Conservation (phyloP, 2,113 vertebrate genomes). For the Eira barbara region DNA sequence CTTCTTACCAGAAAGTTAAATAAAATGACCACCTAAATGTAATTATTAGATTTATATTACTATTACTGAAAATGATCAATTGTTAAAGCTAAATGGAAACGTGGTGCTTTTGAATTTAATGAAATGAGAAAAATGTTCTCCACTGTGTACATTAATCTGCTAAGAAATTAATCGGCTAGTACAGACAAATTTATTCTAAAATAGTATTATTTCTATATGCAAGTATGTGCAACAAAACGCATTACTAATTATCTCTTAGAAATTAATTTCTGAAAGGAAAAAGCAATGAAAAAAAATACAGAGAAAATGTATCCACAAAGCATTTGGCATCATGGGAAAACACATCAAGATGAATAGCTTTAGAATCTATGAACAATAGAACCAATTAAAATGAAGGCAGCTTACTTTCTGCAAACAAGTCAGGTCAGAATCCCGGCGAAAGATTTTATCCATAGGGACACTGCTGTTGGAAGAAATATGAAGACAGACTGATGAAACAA, state of each 20-base stretch:
- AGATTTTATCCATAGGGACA: conserved; percentile 93
- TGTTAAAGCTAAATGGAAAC: conserved; percentile 34
- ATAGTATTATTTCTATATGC: conserved; percentile 43
- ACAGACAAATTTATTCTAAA: conserved; percentile 55
- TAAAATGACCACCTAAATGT: conserved; percentile 56
- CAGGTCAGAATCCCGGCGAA: conserved; percentile 92
- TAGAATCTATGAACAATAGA: conserved; percentile 49
- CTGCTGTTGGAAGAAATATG: conserved; percentile 83
- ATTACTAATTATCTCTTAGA: conserved; percentile 62
- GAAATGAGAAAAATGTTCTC: conserved; percentile 63
- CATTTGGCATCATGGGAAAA: conserved; percentile 46
- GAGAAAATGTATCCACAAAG: conserved; percentile 58
- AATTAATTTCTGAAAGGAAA: conserved; percentile 69
- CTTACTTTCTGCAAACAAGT: conserved; percentile 97
- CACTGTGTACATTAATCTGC: conserved; percentile 24
- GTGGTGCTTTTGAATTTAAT: conserved; percentile 38
- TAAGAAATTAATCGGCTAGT: conserved; percentile 48
- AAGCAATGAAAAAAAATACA: conserved; percentile 47
- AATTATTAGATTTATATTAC: conserved; percentile 19
- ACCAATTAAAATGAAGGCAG: conserved; percentile 64
- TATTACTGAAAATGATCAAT: conserved; percentile 42
- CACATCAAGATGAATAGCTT: conserved; percentile 50
- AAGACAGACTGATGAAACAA: conserved; percentile 52
- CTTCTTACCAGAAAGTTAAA: conserved; percentile 41
- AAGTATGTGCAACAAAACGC: conserved; percentile 45